These are phyloP conservation scores for Enteromius fasciolatus DNA, from an alignment of 2,797 vertebrate species.

Conservation along the genomic window DNA sequence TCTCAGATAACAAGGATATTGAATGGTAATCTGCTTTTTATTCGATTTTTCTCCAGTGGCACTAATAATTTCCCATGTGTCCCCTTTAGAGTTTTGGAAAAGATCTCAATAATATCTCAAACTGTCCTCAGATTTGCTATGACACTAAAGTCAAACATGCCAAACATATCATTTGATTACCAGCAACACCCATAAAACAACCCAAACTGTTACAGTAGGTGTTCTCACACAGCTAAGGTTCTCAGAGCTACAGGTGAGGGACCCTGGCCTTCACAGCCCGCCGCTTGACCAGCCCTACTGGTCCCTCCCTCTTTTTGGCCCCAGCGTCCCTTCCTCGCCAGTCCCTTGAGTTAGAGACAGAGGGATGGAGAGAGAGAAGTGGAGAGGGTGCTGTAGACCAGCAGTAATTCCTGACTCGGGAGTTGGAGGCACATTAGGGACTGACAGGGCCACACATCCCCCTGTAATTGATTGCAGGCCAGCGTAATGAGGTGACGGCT, in stretches of 20 bases:
- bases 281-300: not conserved
- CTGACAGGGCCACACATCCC: conserved; percentile 66
- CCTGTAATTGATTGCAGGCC: conserved; percentile 68
- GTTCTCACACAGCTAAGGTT: not conserved
- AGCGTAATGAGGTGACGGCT: conserved; percentile 74
- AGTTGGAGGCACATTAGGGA: conserved; percentile 63
- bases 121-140: not conserved
- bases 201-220: not conserved
- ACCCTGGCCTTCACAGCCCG: not conserved
- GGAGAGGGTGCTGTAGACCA: conserved; percentile 59
- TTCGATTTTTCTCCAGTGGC: not conserved
- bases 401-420: conserved; percentile 62
- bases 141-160: not conserved
- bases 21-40: not conserved
- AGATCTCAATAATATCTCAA: not conserved
- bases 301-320: not conserved
- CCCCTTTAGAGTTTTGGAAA: not conserved
- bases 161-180: not conserved
- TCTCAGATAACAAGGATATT: not conserved
- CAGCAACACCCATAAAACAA: not conserved
- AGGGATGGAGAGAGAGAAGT: conserved; percentile 55
- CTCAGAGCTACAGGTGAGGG: not conserved
- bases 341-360: not conserved
- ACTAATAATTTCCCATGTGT: not conserved
- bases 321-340: not conserved